Base-by-base conservation (phyloP, 2,888 invertebrate genomes). In the Erebia epiphron region DNA sequence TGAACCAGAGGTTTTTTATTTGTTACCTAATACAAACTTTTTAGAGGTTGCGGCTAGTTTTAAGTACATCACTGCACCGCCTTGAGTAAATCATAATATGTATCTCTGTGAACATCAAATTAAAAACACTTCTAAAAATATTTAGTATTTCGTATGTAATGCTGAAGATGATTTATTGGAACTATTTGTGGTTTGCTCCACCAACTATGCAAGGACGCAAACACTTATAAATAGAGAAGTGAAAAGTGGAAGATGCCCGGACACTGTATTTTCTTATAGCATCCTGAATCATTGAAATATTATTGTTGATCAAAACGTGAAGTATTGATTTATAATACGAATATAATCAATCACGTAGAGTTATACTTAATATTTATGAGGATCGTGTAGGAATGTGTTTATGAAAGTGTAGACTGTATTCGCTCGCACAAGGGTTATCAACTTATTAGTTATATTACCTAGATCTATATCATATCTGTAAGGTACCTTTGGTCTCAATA, bases 141-240 rank as follows among this genome's bases (percentile, higher is more conserved):
- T 46, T 18, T 7, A 18, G 16, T 46, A 21, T 18, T 61, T 46
- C 16, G 46, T 21, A 43, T 43, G 46, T 18, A 54, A 16, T 54
- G 54, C 18, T 54, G 18, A 8, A 61, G 13, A 61, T 61, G 46
- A 61, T 61, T 60, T 60, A 41, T 35, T 60, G 60, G 16, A n/a
- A 13, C 16, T 43, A 60, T 60, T 60, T 60, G n/a, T 60, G 41
- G 16, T 60, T 41, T 41, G 60, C 16, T 16, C 16, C 11, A 18
- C 60, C 16, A 60, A 41, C 60, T 41, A 60, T 60, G 60, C 54
- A 41, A 60, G 60, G 43, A 61, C 61, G 61, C 18, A 13, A 35
- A 58, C 16, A 18, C 11, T 1, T 61, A 61, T 61, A 46, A 46
- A 61, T 43, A 61, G 46, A 46, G 18, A n/a, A 16, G 46, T 61